phyloP scores from a whole-genome alignment of 2,797 vertebrate species.

The Martes flavigula region DNA sequence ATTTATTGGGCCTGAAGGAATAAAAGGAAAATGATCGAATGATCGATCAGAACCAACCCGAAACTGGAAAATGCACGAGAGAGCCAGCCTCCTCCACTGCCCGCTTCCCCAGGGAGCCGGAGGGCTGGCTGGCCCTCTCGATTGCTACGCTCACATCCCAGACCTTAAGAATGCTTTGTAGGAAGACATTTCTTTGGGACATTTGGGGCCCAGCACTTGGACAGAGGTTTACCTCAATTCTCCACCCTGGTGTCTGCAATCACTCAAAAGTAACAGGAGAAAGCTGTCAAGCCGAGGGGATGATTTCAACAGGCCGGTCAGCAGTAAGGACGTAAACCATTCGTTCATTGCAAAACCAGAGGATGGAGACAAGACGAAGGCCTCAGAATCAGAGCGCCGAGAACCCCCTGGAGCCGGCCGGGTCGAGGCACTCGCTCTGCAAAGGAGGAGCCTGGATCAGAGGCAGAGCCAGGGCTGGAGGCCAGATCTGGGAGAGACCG shows the following conservation, averaged over 20 bases:
- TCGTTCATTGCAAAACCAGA: neutral
- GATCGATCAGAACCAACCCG: neutral
- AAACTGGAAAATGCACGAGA: neutral
- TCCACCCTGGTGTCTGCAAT: neutral
- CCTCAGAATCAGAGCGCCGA: neutral
- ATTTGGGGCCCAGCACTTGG: neutral
- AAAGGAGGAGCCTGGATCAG: neutral
- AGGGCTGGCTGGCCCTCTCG: neutral
- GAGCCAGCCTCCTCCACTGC: neutral
- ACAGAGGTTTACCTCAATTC: neutral
- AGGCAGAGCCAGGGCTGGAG: accelerated
- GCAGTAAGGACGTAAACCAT: neutral
- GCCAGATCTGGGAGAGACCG: neutral
- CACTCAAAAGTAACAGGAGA: neutral
- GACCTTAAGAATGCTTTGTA: neutral
- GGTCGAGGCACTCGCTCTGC: accelerated
- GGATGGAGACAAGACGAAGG: neutral
- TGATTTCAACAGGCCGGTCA: neutral
- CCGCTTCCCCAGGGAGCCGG: neutral
- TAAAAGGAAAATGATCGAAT: neutral
- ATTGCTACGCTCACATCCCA: neutral
- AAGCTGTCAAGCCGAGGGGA: neutral
- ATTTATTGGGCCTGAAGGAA: neutral
- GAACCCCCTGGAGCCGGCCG: neutral
- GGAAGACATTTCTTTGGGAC: neutral